Evolutionary conservation across 2,797 vertebrate genomes (phyloP).

Genomic region (Spinus olivaceus): DNA sequence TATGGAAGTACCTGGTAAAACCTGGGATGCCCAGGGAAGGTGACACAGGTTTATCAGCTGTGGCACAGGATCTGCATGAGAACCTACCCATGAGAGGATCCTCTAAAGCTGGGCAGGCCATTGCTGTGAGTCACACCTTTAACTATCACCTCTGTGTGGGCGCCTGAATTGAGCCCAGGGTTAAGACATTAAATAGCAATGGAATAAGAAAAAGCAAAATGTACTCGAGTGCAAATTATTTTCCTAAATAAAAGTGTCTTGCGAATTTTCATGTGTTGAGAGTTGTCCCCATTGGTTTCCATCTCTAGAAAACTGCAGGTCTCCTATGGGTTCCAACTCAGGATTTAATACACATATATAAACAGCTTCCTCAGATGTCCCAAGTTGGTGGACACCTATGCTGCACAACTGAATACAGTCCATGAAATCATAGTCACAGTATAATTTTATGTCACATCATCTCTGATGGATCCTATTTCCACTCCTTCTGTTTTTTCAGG

Average conservation of each 20-base stretch:
- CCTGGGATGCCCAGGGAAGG: background rate
- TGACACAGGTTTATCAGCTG: background rate
- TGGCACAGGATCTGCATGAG: background rate
- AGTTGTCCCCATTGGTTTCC: background rate
- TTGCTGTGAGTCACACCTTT: background rate
- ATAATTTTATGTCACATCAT: background rate
- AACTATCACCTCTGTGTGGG: fast-evolving
- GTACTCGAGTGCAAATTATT: background rate
- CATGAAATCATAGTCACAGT: background rate
- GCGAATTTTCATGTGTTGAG: background rate
- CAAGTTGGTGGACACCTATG: background rate
- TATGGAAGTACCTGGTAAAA: fast-evolving
- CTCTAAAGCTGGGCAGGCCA: background rate
- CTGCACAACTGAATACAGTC: background rate
- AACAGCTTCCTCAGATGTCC: background rate
- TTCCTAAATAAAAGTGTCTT: background rate
- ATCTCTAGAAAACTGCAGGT: background rate
- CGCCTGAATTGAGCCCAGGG: background rate
- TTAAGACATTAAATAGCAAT: background rate
- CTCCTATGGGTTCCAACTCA: background rate
- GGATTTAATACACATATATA: background rate
- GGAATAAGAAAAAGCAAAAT: background rate
- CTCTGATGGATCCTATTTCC: background rate
- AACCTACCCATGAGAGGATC: background rate
- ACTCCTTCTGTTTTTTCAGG: background rate